Conservation (phyloP, 2,888 invertebrate genomes). For the Oeneis ivallda region DNA sequence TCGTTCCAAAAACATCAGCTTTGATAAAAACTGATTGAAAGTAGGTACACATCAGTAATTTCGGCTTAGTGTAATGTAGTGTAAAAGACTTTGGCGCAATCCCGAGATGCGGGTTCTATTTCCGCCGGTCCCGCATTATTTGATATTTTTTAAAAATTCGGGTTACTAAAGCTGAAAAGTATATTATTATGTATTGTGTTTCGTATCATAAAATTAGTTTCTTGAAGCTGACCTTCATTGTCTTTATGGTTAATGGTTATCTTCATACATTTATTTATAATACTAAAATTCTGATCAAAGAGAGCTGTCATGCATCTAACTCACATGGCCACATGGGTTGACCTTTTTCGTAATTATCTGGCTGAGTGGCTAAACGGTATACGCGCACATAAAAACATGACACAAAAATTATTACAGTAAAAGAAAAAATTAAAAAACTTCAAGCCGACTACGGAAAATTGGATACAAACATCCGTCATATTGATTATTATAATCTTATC, state of each 20-base stretch:
- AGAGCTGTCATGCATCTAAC: constrained; percentile 15
- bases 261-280: neutral
- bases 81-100: too few relatives aligned
- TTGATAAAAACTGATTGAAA: too few relatives aligned
- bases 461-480: too few relatives aligned
- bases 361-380: neutral
- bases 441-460: neutral
- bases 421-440: neutral
- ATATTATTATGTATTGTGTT: neutral
- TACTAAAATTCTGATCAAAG: constrained; percentile 20
- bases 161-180: too few relatives aligned
- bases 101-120: too few relatives aligned
- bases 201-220: neutral
- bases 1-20: too few relatives aligned
- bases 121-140: too few relatives aligned
- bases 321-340: constrained; percentile 1
- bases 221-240: constrained; percentile 1
- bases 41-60: too few relatives aligned
- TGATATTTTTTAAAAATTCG: too few relatives aligned
- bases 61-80: too few relatives aligned
- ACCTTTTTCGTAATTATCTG: constrained; percentile 21
- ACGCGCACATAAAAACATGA: neutral
- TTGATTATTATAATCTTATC: too few relatives aligned
- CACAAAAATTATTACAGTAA: constrained; percentile 1
- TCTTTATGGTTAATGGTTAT: too few relatives aligned